Evolutionary conservation across 64 coral and sea anemone genomes (phyloP).

Genomic region (Montipora cactus): DNA sequence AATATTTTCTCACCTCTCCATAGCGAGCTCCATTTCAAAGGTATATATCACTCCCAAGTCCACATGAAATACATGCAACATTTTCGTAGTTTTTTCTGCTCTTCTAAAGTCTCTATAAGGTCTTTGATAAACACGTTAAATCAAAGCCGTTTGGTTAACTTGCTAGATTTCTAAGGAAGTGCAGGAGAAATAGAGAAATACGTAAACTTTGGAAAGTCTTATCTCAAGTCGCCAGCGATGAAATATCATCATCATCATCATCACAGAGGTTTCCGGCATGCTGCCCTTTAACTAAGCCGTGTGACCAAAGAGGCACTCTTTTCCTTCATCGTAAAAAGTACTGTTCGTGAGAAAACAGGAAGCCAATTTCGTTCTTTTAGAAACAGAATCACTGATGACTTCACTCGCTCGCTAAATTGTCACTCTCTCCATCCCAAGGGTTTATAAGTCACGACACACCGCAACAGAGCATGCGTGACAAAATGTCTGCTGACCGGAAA

Average conservation of each 20-base stretch:
- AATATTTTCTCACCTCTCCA: slow-evolving; percentile 84
- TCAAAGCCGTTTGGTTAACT: not conserved
- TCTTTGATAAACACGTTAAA: not conserved
- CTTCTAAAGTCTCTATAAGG: not conserved
- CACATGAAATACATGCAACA: slow-evolving; percentile 97
- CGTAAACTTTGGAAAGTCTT: not conserved
- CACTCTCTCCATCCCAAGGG: too few relatives aligned
- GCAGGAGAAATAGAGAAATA: not conserved
- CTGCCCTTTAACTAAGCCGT: not conserved
- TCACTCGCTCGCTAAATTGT: not conserved
- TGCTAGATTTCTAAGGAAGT: not conserved
- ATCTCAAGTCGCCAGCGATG: not conserved
- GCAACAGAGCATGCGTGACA: slow-evolving; percentile 30
- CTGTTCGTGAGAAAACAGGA: slow-evolving; percentile 25
- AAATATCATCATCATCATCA: not conserved
- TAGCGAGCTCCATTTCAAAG: slow-evolving; percentile 96
- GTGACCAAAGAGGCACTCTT: not conserved
- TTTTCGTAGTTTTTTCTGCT: slow-evolving; percentile 28
- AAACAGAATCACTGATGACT: slow-evolving; percentile 4
- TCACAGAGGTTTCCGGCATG: not conserved
- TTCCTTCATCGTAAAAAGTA: not conserved
- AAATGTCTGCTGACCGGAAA: not conserved
- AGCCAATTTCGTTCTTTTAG: not conserved
- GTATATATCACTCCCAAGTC: slow-evolving; percentile 90
- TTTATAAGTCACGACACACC: not conserved